These are phyloP conservation scores for Gymnocephalus cernua DNA, from an alignment of 2,113 vertebrate genomes.

Conservation along the genomic window DNA sequence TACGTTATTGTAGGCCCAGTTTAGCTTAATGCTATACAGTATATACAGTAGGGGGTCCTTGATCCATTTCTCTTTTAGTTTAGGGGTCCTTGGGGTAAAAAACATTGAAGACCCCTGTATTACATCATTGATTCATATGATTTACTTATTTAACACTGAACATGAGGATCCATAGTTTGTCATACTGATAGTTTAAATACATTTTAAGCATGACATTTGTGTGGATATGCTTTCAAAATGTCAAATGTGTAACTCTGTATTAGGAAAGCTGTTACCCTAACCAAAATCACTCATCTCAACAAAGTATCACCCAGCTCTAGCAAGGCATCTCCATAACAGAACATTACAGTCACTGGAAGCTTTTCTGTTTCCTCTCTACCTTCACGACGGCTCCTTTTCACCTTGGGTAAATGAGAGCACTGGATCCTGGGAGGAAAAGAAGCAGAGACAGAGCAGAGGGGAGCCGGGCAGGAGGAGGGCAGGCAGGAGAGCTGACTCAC, in stretches of 20 bases:
- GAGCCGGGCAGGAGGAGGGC: conserved; percentile 11
- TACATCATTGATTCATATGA: too few relatives aligned
- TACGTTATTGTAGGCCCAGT: too few relatives aligned
- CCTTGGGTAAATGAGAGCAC: conserved; percentile 11
- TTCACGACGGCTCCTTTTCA: conserved; percentile 21
- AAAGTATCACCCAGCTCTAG: background rate
- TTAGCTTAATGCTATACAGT: too few relatives aligned
- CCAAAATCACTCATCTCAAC: background rate
- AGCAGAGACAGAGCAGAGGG: conserved; percentile 4
- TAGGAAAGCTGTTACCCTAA: background rate
- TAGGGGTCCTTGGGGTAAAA: too few relatives aligned
- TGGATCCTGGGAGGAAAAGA: conserved; percentile 17
- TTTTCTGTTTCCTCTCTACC: background rate
- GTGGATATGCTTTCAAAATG: background rate
- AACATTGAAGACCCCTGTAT: too few relatives aligned
- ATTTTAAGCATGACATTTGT: background rate
- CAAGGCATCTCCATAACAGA: conserved; percentile 9
- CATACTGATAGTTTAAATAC: too few relatives aligned
- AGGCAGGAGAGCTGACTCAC: conserved; percentile 71
- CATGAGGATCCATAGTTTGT: too few relatives aligned
- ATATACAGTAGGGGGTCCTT: too few relatives aligned
- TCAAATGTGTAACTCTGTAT: background rate
- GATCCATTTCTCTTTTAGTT: too few relatives aligned
- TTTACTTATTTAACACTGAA: too few relatives aligned
- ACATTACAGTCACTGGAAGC: background rate